Evolutionary conservation across 2,113 vertebrate genomes (phyloP), one percentile per base, ranked within the genome.

Genomic region (Trogon melanurus): DNA sequence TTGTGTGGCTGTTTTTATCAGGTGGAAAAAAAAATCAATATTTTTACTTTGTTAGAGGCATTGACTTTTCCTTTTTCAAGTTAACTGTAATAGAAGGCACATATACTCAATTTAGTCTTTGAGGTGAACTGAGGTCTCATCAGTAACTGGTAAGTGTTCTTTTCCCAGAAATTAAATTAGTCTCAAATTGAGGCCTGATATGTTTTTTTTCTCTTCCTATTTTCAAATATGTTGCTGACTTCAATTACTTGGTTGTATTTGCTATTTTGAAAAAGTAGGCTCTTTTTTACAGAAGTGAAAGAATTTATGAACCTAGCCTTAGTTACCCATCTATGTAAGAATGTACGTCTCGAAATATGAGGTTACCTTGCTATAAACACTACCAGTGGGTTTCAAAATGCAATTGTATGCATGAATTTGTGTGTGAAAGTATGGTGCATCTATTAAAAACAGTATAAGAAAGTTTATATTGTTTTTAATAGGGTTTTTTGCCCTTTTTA

Each of bases 11-110:
- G 29, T 36, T 92, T 89, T 80, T 88, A 51, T 76, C 66, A 79
- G 66, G 70, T 91, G 41, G 44, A 51, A 90, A 91, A 41, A 36
- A 41, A 83, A 96, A 74, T 85, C 73, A 90, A 69, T 88, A 13
- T 48, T 84, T 87, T 81, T 85, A 78, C 84, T 90, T 94, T 92
- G 53, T 89, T 92, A 85, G 56, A 73, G 36, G 20, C 29, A 79
- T 82, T 95, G 88, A 76, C 70, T 93, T 91, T 79, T 64, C 29
- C 51, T 38, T 84, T 93, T 83, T 22, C 36, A 48, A 73, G 51
- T 79, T 92, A 83, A 76, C 64, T 79, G n/a, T 61, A 89, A 51
- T 69, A 92, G 50, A 87, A 93, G 60, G 29, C n/a, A 80, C 30
- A 32, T 9, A 22, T 58, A 45, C 27, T 79, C 41, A 70, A 60